These are phyloP conservation scores for Melanocharis versteri DNA, from an alignment of 2,113 vertebrate species.

Conservation along the genomic window DNA sequence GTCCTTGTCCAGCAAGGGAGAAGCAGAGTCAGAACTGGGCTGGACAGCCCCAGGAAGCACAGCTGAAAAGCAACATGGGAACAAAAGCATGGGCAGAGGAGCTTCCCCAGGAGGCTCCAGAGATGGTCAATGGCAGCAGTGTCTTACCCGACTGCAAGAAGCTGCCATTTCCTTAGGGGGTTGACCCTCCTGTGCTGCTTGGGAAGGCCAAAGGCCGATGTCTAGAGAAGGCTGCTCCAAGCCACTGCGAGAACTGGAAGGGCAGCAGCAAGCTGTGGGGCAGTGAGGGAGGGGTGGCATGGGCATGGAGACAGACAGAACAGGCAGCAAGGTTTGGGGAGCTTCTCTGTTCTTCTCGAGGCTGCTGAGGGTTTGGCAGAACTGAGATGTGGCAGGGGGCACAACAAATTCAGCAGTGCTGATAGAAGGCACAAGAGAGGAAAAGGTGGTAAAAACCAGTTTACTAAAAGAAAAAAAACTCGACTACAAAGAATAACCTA, in stretches of 20 bases:
- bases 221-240: not conserved
- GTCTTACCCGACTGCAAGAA: not conserved
- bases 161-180: not conserved
- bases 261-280: not conserved
- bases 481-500: not conserved
- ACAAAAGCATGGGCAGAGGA: not conserved
- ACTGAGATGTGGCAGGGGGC: accelerated
- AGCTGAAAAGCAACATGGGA: not conserved
- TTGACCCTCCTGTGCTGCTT: accelerated
- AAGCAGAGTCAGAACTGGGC: not conserved
- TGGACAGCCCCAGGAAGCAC: not conserved
- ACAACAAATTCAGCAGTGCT: not conserved
- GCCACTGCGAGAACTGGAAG: not conserved
- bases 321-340: not conserved
- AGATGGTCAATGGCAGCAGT: not conserved
- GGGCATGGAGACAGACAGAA: accelerated
- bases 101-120: not conserved
- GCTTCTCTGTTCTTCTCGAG: accelerated
- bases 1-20: not conserved
- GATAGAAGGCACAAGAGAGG: not conserved
- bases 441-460: not conserved
- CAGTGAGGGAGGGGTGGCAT: not conserved
- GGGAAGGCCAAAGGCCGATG: not conserved
- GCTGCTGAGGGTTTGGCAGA: not conserved
- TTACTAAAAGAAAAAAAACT: not conserved